Base-by-base conservation (phyloP, 2,888 invertebrate genomes). In the Molorchus minor region DNA sequence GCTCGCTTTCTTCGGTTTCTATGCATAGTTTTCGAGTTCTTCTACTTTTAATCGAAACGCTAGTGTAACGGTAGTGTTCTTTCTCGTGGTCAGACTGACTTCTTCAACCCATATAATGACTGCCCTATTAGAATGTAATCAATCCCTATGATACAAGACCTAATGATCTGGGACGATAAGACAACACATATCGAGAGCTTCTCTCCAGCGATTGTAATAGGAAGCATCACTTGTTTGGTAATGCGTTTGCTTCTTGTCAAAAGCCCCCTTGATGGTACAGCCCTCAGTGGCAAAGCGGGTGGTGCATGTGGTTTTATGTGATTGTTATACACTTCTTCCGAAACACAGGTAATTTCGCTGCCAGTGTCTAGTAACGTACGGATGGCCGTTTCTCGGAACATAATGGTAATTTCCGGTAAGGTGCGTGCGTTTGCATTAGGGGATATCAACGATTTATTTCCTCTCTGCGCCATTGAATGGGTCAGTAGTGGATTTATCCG, bases 341-440 rank as follows among this genome's bases (percentile, higher is more conserved):
- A 49, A 3, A 56, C 12, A 17, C 47, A 47, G 30, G 56, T 41
- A 19, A 56, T n/a, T 20, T 56, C 56, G 16, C 41, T 49, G n/a
- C 56, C 56, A 10, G 49, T 56, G 16, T 56, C 56, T 17, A 56
- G n/a, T 7, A 56, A 12, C 0, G 56, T 43, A 2, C 3, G 30
- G 10, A 40, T 43, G 20, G 1, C 3, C 1, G 16, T 25, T 7
- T 40, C 40, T 5, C 15, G 17, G 25, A 25, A 51, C 1, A 4
- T 4, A 16, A 16, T 38, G 2, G 41, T 1, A 1, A 25, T 25
- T 25, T 25, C 25, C 25, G 25, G 25, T 5, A 25, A 8, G 25
- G 8, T 3, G 25, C 25, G 8, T 3, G 25, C 25, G 3, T 5
- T 3, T 5, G 25, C 8, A 25, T 25, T 25, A 3, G 25, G 25